Conservation (phyloP, 2,113 vertebrate genomes). For the Asarcornis scutulata region DNA sequence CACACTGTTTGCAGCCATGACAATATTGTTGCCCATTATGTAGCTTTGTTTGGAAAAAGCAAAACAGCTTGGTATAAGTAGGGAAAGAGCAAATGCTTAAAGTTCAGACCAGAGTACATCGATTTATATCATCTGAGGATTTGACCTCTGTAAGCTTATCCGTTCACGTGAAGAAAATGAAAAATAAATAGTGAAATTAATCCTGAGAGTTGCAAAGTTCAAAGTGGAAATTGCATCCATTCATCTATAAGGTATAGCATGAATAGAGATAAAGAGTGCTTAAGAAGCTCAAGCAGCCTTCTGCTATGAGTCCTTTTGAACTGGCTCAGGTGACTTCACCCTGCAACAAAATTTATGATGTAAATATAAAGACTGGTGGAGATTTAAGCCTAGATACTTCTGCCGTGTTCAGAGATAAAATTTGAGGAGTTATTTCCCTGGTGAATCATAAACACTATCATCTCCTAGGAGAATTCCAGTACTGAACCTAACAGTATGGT, state of each 20-base stretch:
- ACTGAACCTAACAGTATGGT: neutral
- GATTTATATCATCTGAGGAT: neutral
- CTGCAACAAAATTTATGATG: neutral
- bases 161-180: neutral
- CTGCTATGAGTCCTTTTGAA: neutral
- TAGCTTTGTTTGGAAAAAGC: constrained; percentile 6
- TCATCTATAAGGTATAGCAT: neutral
- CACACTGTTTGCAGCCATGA: neutral
- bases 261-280: neutral
- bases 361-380: neutral
- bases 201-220: neutral
- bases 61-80: neutral
- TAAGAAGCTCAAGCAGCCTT: neutral
- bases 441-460: neutral
- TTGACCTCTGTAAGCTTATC: neutral
- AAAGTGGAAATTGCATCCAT: neutral
- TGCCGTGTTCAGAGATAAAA: neutral
- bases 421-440: neutral
- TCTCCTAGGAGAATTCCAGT: neutral
- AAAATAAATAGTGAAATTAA: constrained; percentile 11
- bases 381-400: neutral
- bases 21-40: constrained; percentile 9
- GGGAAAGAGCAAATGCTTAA: neutral
- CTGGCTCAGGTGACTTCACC: neutral
- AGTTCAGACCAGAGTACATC: neutral